Base-by-base conservation (phyloP, 2,888 invertebrate genomes). In the Strigamia transsilvanica region DNA sequence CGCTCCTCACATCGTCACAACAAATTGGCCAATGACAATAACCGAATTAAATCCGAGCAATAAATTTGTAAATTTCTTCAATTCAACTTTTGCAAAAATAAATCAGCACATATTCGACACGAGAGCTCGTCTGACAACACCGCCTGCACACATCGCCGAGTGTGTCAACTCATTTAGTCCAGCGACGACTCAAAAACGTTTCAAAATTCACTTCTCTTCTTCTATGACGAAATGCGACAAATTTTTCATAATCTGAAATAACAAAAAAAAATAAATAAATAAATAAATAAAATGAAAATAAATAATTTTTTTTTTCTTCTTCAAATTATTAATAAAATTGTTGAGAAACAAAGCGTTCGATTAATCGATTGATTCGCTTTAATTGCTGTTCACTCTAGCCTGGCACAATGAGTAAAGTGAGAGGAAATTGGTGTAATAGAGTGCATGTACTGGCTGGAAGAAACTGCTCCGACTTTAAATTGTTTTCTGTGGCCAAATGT, bases 141-240 rank as follows among this genome's bases (percentile, higher is more conserved):
- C 56, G 21, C 6, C 56, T 51, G 51, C 51, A n/a, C 51, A 3
- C 46, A 46, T 15, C 46, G 5, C 18, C 18, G 56, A 56, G 3
- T 56, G 21, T 56, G 56, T 56, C 56, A 56, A 56, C 56, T 56
- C 56, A 56, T 56, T 38, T 6, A 56, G 56, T 56, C 56, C 56
- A 46, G 4, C n/a, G 15, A n/a, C 42, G 42, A 15, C 42, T 15
- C 27, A 27, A 27, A 42, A n/a, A 51, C n/a, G 51, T 2, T 4
- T 51, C 51, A 51, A 51, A 15, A 51, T 51, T 51, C 51, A 51
- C 9, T 56, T 18, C 9, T 56, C 3, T n/a, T 56, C 56, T n/a
- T 9, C 18, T 56, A 2, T 9, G 2, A 5, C 21, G 9, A 56
- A 56, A 56, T 18, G 21, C 0, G n/a, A 18, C 4, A 56, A 15